Evolutionary conservation across 2,797 vertebrate genomes (phyloP).

Genomic region (Mycteria americana): DNA sequence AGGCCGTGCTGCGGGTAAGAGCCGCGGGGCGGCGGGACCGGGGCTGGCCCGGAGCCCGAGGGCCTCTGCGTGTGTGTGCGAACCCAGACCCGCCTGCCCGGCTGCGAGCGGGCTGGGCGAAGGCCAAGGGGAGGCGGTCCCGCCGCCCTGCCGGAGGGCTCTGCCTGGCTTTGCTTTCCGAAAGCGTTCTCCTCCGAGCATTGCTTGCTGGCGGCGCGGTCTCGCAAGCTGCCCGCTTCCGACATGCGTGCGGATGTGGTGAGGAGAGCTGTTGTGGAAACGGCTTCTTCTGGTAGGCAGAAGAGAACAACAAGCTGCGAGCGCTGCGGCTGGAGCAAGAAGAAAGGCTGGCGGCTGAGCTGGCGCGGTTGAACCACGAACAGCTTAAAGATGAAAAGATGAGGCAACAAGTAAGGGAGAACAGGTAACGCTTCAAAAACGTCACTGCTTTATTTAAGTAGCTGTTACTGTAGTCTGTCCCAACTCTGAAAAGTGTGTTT

Average conservation of each 20-base stretch:
- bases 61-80: background rate
- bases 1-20: slow-evolving; percentile 61
- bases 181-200: too few species aligned
- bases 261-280: accelerated
- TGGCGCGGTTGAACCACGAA: slow-evolving; percentile 80
- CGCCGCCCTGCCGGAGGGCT: background rate
- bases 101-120: background rate
- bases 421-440: slow-evolving; percentile 78
- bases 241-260: accelerated
- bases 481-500: accelerated
- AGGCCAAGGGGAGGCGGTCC: background rate
- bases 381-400: slow-evolving; percentile 85
- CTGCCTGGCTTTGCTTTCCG: accelerated
- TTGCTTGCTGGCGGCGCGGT: accelerated
- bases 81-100: too few species aligned
- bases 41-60: too few species aligned
- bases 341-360: slow-evolving; percentile 83
- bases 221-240: accelerated
- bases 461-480: accelerated
- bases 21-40: background rate
- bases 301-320: slow-evolving; percentile 73
- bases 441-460: accelerated
- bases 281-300: slow-evolving; percentile 70
- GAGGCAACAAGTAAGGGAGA: slow-evolving; percentile 86
- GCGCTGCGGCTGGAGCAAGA: slow-evolving; percentile 81